Evolutionary conservation across 2,888 invertebrate species (phyloP).

Genomic region (Dryocosmus kuriphilus): DNA sequence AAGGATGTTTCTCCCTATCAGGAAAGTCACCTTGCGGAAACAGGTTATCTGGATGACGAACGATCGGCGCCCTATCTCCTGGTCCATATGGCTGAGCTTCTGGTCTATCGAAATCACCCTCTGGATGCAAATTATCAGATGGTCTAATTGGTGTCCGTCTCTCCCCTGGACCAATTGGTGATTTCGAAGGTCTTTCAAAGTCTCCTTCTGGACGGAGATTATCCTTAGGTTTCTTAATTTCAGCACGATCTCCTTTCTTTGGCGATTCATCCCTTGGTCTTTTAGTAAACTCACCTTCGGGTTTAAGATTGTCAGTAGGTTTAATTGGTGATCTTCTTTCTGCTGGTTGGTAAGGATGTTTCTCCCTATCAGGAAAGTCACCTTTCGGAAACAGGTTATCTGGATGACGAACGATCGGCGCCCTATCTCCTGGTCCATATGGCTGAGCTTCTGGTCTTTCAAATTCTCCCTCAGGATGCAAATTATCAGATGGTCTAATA

Average conservation of each 20-base stretch:
- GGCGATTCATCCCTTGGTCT: constrained; percentile 63
- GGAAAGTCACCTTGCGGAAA: constrained; percentile 79
- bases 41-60: constrained; percentile 75
- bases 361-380: constrained; percentile 76
- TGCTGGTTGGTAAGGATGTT: constrained; percentile 76
- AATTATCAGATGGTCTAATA: too few relatives aligned
- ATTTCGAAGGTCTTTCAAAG: too few relatives aligned
- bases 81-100: constrained; percentile 68
- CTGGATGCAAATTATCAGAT: too few relatives aligned
- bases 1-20: constrained; percentile 75
- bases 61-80: constrained; percentile 64
- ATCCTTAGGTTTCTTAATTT: constrained; percentile 75
- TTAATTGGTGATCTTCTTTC: constrained; percentile 71
- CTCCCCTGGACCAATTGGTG: too few relatives aligned
- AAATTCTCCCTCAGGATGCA: too few relatives aligned
- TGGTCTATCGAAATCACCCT: too few relatives aligned
- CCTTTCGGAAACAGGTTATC: constrained; percentile 79
- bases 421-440: constrained; percentile 70
- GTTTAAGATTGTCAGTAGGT: constrained; percentile 79
- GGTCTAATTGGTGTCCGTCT: too few relatives aligned
- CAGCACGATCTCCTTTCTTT: constrained; percentile 78
- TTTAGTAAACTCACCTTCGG: constrained; percentile 79
- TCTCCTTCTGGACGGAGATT: constrained; percentile 78
- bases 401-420: constrained; percentile 69
- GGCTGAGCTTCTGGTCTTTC: too few relatives aligned